A percentile compares a stretch with the other conserved stretches of the same genome.
These are phyloP conservation scores for Tricholaema leucomelas DNA, from an alignment of 2,113 vertebrate genomes.

Conservation along the genomic window DNA sequence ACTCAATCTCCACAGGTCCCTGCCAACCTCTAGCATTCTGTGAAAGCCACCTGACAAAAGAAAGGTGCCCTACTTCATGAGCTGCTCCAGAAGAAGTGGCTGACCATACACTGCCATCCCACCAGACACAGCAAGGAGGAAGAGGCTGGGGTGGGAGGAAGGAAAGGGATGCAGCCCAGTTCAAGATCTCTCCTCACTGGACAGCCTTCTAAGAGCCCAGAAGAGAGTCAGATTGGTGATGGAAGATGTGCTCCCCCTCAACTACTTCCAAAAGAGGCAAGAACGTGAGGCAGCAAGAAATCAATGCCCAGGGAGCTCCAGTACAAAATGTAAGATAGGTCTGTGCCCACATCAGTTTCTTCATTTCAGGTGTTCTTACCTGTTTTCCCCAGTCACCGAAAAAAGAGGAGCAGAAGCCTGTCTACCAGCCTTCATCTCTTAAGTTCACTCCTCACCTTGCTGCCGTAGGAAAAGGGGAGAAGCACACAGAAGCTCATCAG, in stretches of 20 bases:
- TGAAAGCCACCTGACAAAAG: neutral
- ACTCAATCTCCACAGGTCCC: too few species aligned
- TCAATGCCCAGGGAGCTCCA: neutral
- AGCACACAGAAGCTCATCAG: neutral
- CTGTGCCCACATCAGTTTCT: neutral
- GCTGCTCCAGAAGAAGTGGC: neutral
- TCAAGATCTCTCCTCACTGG: neutral
- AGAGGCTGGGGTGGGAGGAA: neutral
- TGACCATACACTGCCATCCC: neutral
- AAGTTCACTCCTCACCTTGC: neutral
- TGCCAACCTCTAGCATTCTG: too few species aligned
- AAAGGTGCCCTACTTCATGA: neutral
- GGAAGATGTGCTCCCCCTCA: neutral
- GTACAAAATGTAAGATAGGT: neutral
- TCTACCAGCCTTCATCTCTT: neutral
- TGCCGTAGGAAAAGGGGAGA: neutral
- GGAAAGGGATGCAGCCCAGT: neutral
- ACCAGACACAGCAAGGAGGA: neutral
- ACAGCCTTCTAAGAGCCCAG: neutral
- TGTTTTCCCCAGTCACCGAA: neutral
- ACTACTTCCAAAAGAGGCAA: neutral
- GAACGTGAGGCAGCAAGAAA: neutral
- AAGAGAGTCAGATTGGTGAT: neutral
- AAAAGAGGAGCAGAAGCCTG: neutral
- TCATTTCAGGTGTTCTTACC: neutral